Base-by-base conservation (phyloP, 2,113 vertebrate species). In the Brachypteracias leptosomus region DNA sequence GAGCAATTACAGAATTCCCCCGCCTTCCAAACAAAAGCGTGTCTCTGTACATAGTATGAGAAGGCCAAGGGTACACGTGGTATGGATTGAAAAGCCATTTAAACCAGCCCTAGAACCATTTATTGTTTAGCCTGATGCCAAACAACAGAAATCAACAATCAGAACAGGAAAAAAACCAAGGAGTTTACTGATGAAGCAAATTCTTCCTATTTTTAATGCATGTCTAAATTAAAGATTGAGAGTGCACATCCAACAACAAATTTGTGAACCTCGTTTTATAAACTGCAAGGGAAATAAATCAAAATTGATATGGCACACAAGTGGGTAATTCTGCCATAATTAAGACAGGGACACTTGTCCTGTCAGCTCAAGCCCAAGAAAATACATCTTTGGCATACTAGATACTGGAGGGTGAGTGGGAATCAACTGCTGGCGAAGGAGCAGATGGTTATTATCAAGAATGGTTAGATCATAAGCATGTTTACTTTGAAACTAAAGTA, bases 401-500 rank as follows among this genome's bases (percentile, higher is more conserved):
- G 35, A 49, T 21, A n/a, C 49, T 72, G 58, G 18, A 85, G 67
- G 19, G 42, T 35, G 55, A 91, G 46, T 38, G 54, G 40, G 49
- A 79, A 71, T 82, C 8, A 2, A 90, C 35, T 33, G 72, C 72
- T 74, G 54, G 51, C 84, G 83, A 80, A 92, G 92, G 44, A 93
- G 72, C 72, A 96, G 59, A 86, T 92, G 65, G 38, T 55, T 86
- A 92, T 90, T 70, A 94, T 52, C 67, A 73, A 52, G 35, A 90
- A 61, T 74, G 59, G 61, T 71, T 89, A 75, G 70, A 68, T 68
- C 44, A 70, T 17, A 76, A 80, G 42, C 11, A 16, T 58, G 74
- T 85, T 90, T 93, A 77, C 85, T 92, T 88, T 80, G 71, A 95
- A 88, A 93, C 62, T 28, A 90, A 94, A 94, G 83, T 78, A 94